Base-by-base conservation (phyloP, 2,888 invertebrate species). In the Nymphalis polychloros region DNA sequence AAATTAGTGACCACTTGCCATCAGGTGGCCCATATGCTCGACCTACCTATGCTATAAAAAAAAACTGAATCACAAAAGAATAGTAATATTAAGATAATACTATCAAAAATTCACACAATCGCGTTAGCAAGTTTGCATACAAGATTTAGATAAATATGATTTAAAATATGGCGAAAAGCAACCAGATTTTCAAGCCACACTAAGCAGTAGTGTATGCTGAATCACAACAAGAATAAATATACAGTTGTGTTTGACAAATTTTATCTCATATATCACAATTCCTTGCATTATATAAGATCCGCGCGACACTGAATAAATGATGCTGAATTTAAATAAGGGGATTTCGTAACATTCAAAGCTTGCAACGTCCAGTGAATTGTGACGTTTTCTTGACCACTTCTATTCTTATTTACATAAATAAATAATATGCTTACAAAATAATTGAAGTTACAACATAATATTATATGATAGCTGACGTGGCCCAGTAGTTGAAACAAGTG, bases 281-380 rank as follows among this genome's bases (percentile, higher is more conserved):
- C 41, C 57, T 57, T 57, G 62, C 35, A 41, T 62, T 48, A 67
- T 16, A 57, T 53, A 57, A 61, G 55, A 57, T 47, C 65, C 20
- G 52, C 52, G 59, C 61, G 20, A 31, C 55, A 61, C 61, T 62
- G 67, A 67, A 67, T 67, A 61, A 67, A 67, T 62, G 53, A 62
- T 67, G 62, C 47, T 62, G 67, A 67, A 67, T 67, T 71, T 71
- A 66, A 66, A 71, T 68, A 71, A 60, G 59, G 47, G 63, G 69
- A 69, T 66, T 68, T 63, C 57, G 61, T 63, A 60, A 63, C 69
- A 55, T 63, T 66, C 66, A 63, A 66, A 66, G 68, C 63, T 41
- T 27, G 50, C 20, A 41, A 41, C 41, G 41, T 10, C 41, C 41
- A 41, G 41, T 41, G 13, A 13, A 41, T 3, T 41, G 3, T 13